A percentile compares a stretch with the other conserved stretches of the same genome.
Evolutionary conservation across 2,888 invertebrate species (phyloP).

Genomic region (Endomychus coccineus): DNA sequence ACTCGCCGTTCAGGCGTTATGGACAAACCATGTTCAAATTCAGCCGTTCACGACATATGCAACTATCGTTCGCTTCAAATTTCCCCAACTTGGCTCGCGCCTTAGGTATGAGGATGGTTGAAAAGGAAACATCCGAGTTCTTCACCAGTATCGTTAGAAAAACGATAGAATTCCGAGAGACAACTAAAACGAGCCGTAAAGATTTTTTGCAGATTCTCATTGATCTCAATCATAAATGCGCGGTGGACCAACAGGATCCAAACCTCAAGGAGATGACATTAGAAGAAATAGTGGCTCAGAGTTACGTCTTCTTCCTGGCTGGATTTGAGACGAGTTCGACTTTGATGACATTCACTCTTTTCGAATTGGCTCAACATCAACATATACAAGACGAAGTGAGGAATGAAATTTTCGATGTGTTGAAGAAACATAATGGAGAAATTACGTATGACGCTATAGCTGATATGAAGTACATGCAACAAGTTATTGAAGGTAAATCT

Average conservation of each 20-base stretch:
- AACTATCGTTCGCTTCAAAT: constrained; percentile 28
- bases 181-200: constrained; percentile 25
- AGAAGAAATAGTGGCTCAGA: too few species aligned
- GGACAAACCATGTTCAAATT: constrained; percentile 11
- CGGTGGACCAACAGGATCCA: neutral
- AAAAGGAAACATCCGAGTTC: constrained; percentile 24
- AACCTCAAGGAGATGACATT: constrained; percentile 16
- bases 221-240: constrained; percentile 24
- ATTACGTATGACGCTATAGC: too few species aligned
- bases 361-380: too few species aligned
- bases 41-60: constrained; percentile 3
- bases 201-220: constrained; percentile 40
- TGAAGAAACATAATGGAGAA: too few species aligned
- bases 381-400: too few species aligned
- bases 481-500: constrained; percentile 32
- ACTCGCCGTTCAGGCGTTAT: constrained; percentile 36
- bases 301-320: too few species aligned
- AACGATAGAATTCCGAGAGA: constrained; percentile 27
- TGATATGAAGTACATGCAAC: too few species aligned
- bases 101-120: constrained; percentile 19
- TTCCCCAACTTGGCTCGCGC: constrained; percentile 26
- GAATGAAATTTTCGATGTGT: too few species aligned
- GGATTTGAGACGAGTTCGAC: too few species aligned
- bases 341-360: too few species aligned
- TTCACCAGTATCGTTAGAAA: constrained; percentile 27